Evolutionary conservation across 2,113 vertebrate genomes (phyloP), one percentile per base, ranked within the genome.

Genomic region (Halichoerus grypus): DNA sequence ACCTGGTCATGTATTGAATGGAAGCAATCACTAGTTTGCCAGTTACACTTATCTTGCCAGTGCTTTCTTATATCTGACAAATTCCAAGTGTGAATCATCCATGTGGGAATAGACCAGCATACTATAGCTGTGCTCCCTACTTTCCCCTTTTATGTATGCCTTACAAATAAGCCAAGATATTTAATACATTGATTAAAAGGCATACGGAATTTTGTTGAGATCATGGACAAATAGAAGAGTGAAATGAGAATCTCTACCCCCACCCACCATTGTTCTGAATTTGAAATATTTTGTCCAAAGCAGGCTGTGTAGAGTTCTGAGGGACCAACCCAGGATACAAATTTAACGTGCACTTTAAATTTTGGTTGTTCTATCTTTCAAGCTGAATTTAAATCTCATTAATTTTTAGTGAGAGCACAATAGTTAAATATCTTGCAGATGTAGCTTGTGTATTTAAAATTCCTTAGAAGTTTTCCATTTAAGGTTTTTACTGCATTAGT

Each of bases 321-420:
- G 93, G 53, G 79, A 87, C 28, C 10, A 90, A 93, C 76, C 49
- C 33, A 94, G 84, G 76, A 96, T 84, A 96, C n/a, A 97, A 91
- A 98, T 61, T 22, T 39, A 96, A 81, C 61, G 92, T 71, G 26
- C 26, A 92, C 69, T 98, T 98, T 71, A 96, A 97, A 98, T 88
- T 83, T 94, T 86, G 72, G 81, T 97, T 91, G 33, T 94, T 97
- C 51, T 85, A 81, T 67, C 26, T 93, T 92, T 92, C 97, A 94
- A 98, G 31, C 51, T 97, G 67, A 92, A 97, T 79, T 96, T 97
- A 95, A 97, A 94, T 98, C 91, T 97, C 92, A 94, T 96, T 97
- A 97, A 71, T 93, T 98, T 46, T 95, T 97, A 86, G 96, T 81
- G n/a, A 98, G 98, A 97, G 95, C 92, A 94, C 87, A 97, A 97